Evolutionary conservation across 2,797 vertebrate genomes (phyloP).

Genomic region (Acanthopagrus latus): DNA sequence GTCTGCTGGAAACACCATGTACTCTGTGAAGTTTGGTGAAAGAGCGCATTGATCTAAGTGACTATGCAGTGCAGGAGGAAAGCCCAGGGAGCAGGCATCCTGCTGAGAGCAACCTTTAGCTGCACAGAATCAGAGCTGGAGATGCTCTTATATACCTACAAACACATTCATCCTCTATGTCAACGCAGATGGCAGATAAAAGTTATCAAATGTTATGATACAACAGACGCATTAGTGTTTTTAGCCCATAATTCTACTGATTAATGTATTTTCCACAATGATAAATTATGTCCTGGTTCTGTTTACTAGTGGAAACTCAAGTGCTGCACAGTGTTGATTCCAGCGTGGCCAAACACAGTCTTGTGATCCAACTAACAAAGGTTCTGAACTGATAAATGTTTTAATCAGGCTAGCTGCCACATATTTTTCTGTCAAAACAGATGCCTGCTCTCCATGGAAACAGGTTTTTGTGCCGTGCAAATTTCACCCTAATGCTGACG

Average conservation of each 20-base stretch:
- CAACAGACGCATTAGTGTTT: constrained; percentile 21
- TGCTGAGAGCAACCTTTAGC: constrained; percentile 71
- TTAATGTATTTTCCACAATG: neutral
- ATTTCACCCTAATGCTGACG: constrained; percentile 47
- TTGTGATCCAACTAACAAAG: neutral
- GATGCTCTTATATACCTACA: constrained; percentile 41
- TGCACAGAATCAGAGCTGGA: constrained; percentile 49
- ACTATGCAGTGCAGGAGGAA: constrained; percentile 66
- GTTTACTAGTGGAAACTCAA: neutral
- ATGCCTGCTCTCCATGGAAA: constrained; percentile 16
- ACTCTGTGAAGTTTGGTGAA: constrained; percentile 77
- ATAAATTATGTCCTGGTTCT: neutral
- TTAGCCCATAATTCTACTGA: neutral
- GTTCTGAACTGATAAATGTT: neutral
- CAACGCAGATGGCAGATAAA: constrained; percentile 19
- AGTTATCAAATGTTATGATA: constrained; percentile 4
- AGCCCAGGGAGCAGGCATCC: constrained; percentile 59
- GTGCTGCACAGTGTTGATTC: neutral
- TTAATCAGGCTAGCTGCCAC: neutral
- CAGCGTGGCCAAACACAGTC: neutral
- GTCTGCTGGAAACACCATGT: constrained; percentile 74
- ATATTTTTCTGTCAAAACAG: constrained; percentile 16
- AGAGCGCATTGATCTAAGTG: constrained; percentile 78
- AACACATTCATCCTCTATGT: constrained; percentile 28
- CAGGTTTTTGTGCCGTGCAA: constrained; percentile 7